Percentiles rank a stretch among this genome's conserved stretches.
phyloP scores from a whole-genome alignment of 1,140 invertebrate genomes.

The Pteromalus puparum region DNA sequence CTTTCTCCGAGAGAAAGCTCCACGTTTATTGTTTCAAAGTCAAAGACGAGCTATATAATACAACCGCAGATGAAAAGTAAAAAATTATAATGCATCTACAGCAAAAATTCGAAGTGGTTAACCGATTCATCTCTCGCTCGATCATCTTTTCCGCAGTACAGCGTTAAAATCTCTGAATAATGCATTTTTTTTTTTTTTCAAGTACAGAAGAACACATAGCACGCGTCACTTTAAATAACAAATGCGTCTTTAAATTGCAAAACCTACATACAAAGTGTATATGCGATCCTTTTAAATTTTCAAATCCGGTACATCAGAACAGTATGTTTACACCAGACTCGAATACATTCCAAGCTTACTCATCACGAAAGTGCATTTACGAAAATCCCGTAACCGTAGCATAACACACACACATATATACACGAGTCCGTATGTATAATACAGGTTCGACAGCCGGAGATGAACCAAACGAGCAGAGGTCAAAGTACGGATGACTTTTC shows the following conservation, averaged over 20 bases:
- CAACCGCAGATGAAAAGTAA: not conserved
- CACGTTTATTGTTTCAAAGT: not conserved
- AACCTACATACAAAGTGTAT: not conserved
- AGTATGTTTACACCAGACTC: not conserved
- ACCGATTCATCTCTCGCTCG: not conserved
- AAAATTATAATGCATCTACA: not conserved
- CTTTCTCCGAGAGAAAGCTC: not conserved
- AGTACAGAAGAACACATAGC: not conserved
- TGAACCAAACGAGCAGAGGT: conserved; percentile 54
- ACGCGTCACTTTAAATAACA: not conserved
- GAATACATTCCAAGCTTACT: too few relatives aligned
- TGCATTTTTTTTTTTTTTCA: not conserved
- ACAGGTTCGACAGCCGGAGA: not conserved
- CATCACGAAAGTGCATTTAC: too few relatives aligned
- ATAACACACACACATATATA: not conserved
- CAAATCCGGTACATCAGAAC: not conserved
- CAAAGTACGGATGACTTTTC: conserved; percentile 65
- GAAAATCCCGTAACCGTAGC: not conserved
- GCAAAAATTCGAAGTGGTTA: not conserved
- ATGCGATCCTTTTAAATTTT: not conserved
- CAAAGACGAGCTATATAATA: not conserved
- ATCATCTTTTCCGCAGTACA: not conserved
- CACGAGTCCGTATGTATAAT: too few relatives aligned
- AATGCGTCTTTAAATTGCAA: not conserved
- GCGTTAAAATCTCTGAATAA: not conserved